Conservation (phyloP, 2,888 invertebrate species). For the Agrilus cyanescens region DNA sequence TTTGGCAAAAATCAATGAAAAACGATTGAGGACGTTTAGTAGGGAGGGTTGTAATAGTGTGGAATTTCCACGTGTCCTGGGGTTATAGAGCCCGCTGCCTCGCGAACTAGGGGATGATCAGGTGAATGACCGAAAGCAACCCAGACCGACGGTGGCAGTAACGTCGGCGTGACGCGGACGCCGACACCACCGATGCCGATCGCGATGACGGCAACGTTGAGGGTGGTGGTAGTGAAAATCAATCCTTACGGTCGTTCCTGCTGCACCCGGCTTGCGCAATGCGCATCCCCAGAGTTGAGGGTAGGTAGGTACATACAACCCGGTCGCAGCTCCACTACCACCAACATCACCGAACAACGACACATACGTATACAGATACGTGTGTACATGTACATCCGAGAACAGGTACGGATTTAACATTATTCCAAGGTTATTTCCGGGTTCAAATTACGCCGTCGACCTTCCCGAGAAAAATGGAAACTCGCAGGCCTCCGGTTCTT, state of each 20-base stretch:
- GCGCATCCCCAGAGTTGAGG: slow-evolving; percentile 17
- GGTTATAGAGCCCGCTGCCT: slow-evolving; percentile 14
- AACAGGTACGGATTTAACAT: no score
- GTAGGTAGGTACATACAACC: no score
- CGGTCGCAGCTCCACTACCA: no score
- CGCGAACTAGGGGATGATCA: slow-evolving; percentile 23
- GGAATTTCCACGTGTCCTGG: no score
- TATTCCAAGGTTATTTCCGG: no score
- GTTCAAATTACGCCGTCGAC: no score
- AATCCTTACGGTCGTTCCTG: slow-evolving; percentile 25
- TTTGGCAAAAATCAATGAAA: not conserved
- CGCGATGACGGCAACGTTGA: slow-evolving; percentile 5
- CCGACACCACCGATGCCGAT: slow-evolving; percentile 4
- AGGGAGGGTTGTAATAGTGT: not conserved
- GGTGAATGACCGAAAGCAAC: slow-evolving; percentile 35
- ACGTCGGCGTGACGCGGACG: slow-evolving; percentile 21
- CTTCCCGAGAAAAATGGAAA: no score
- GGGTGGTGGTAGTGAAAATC: slow-evolving; percentile 3
- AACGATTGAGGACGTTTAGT: not conserved
- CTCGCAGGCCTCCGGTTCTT: no score
- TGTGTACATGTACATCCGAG: no score
- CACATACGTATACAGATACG: no score
- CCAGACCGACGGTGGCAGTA: slow-evolving; percentile 31
- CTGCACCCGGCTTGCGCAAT: slow-evolving; percentile 30
- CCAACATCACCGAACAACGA: no score